These are phyloP conservation scores for Blastobasis lacticolella DNA, from an alignment of 2,888 invertebrate species.

Conservation along the genomic window DNA sequence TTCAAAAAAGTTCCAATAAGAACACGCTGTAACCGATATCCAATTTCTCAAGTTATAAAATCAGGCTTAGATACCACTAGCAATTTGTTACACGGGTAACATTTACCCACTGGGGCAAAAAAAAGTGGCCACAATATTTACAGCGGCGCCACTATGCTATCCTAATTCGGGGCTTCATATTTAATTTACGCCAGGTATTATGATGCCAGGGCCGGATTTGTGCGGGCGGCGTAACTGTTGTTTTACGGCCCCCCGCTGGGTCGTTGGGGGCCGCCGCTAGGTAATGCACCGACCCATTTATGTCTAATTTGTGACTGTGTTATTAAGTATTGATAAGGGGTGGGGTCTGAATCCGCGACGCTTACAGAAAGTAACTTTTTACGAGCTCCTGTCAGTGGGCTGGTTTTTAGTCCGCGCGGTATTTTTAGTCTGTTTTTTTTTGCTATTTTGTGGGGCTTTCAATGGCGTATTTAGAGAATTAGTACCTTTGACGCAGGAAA, in stretches of 20 bases:
- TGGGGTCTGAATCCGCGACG: too few species aligned
- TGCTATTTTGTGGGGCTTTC: too few species aligned
- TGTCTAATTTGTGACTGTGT: conserved; percentile 33
- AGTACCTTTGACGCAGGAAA: too few species aligned
- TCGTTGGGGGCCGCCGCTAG: conserved; percentile 28
- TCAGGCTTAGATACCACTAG: too few species aligned
- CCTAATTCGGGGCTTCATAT: conserved; percentile 31
- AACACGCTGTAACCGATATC: too few species aligned
- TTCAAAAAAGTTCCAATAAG: too few species aligned
- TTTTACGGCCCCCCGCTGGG: conserved; percentile 46
- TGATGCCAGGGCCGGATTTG: conserved; percentile 30
- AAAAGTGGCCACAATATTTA: background rate
- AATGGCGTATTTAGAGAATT: too few species aligned
- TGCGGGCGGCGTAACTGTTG: conserved; percentile 26
- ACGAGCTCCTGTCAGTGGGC: too few species aligned
- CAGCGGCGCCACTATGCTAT: background rate
- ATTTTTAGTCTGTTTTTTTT: too few species aligned
- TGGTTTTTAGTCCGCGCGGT: too few species aligned
- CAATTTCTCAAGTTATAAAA: too few species aligned
- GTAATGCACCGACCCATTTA: conserved; percentile 45
- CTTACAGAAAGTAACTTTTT: too few species aligned
- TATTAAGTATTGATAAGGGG: conserved; percentile 29
- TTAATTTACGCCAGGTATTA: conserved; percentile 38
- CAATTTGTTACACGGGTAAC: background rate
- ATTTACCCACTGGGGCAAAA: conserved; percentile 5